Evolutionary conservation across 2,888 invertebrate genomes (phyloP).

Genomic region (Ophion obscuratus): DNA sequence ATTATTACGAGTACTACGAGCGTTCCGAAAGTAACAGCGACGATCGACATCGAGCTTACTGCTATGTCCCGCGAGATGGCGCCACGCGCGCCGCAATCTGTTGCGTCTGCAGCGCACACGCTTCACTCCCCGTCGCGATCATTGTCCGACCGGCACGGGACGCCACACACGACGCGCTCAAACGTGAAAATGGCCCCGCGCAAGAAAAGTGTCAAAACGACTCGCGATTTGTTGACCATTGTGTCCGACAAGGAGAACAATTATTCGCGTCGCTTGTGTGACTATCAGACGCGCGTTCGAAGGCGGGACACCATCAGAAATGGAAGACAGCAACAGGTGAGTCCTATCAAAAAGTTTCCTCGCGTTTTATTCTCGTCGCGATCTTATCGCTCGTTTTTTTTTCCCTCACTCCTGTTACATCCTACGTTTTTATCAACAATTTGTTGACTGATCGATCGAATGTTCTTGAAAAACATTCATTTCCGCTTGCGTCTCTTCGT

Average conservation of each 20-base stretch:
- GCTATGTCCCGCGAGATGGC: neutral
- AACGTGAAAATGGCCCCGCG: constrained; percentile 79
- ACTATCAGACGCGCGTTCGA: constrained; percentile 77
- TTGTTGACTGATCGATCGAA: neutral
- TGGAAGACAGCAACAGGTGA: constrained; percentile 73
- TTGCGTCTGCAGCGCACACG: neutral
- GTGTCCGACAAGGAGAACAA: constrained; percentile 76
- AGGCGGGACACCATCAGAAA: constrained; percentile 77
- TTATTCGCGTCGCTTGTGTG: constrained; percentile 78
- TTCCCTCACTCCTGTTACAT: neutral
- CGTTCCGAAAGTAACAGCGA: neutral
- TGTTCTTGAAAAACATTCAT: neutral
- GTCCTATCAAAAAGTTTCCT: constrained; percentile 55
- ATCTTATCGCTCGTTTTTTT: neutral
- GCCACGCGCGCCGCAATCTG: neutral
- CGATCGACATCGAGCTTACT: neutral
- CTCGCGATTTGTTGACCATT: constrained; percentile 64
- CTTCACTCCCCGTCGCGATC: neutral
- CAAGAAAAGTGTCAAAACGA: constrained; percentile 72
- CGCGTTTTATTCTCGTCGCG: neutral
- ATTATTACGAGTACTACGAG: neutral
- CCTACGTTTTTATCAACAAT: neutral
- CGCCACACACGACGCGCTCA: constrained; percentile 19
- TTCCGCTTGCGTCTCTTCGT: neutral
- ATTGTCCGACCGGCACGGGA: constrained; percentile 25